phyloP scores from a whole-genome alignment of 2,888 invertebrate genomes.

The Eilema sororculum region DNA sequence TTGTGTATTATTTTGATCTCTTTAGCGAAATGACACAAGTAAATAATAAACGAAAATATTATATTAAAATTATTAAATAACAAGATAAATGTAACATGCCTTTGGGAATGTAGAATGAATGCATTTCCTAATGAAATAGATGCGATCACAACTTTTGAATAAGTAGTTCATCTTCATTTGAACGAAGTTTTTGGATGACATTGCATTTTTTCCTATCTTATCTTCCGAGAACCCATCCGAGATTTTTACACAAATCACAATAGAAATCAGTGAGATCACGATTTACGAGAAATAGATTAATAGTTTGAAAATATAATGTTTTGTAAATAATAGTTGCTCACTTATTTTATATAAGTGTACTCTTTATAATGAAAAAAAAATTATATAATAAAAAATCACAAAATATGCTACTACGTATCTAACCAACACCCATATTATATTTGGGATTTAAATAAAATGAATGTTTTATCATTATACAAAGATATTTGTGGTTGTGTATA shows the following conservation, averaged over 20 bases:
- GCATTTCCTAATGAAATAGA: neutral
- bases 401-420: conserved; percentile 5
- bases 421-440: conserved; percentile 3
- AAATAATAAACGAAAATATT: neutral
- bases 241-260: no score
- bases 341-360: neutral
- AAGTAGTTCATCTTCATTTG: no score
- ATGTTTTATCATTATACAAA: neutral
- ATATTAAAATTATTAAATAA: neutral
- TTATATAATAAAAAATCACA: neutral
- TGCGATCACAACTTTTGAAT: no score
- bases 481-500: neutral
- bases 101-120: neutral
- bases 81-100: conserved; percentile 1
- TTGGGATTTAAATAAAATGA: conserved; percentile 1
- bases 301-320: neutral
- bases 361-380: no score
- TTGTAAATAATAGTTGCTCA: neutral
- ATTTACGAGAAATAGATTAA: neutral
- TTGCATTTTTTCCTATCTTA: no score
- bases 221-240: no score
- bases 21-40: neutral
- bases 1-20: neutral
- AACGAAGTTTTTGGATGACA: neutral
- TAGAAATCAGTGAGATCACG: neutral